Percentiles rank a stretch among this genome's conserved stretches.
Evolutionary conservation across 2,797 vertebrate genomes (phyloP).

Genomic region (Enteromius thamalakanensis): DNA sequence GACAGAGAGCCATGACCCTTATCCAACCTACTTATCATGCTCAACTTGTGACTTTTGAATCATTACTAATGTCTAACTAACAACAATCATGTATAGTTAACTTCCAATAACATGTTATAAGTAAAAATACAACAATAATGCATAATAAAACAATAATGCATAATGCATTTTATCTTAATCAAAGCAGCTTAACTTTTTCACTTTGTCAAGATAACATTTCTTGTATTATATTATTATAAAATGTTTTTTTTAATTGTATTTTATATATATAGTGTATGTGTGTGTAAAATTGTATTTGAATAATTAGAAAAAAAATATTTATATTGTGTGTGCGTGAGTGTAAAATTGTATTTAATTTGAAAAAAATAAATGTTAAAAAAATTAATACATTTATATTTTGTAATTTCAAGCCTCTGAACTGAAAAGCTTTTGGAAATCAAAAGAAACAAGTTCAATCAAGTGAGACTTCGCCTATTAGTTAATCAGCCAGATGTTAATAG

Average conservation of each 20-base stretch:
- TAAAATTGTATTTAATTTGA: background rate
- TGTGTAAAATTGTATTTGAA: background rate
- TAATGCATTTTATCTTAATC: background rate
- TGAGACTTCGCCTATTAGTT: background rate
- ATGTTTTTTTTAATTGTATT: background rate
- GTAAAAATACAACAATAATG: background rate
- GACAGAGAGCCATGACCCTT: conserved; percentile 25
- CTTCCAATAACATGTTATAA: background rate
- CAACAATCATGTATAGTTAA: background rate
- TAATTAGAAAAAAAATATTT: too few species aligned
- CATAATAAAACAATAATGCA: background rate
- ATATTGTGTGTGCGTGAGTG: background rate
- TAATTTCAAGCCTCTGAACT: background rate
- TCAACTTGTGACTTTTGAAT: background rate
- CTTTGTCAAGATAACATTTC: background rate
- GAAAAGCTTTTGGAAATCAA: background rate
- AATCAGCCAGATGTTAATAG: background rate
- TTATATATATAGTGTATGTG: background rate
- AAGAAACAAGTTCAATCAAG: background rate
- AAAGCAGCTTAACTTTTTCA: too few species aligned
- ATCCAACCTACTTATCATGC: conserved; percentile 5
- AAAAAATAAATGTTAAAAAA: too few species aligned
- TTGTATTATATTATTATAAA: background rate
- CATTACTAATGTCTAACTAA: background rate
- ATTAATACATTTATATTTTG: background rate